Percentiles rank a stretch among this genome's conserved stretches.
Evolutionary conservation across 2,797 vertebrate species (phyloP).

Genomic region (Buceros bicornis): DNA sequence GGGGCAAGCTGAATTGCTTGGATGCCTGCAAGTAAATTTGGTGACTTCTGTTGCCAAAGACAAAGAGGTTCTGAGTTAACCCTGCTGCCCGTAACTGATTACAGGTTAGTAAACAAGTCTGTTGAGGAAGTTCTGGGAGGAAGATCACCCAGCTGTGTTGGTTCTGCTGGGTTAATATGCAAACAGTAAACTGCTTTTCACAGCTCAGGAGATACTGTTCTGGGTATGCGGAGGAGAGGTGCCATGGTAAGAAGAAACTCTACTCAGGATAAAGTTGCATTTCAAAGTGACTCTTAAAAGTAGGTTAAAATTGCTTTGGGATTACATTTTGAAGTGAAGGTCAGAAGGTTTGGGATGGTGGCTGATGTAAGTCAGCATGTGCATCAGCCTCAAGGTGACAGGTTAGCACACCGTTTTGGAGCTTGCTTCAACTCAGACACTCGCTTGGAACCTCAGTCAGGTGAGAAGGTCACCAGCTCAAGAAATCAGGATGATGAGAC

Average conservation of each 20-base stretch:
- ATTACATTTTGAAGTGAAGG: neutral
- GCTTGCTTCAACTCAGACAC: neutral
- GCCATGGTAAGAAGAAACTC: neutral
- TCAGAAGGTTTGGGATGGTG: neutral
- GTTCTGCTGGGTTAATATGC: neutral
- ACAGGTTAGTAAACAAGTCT: slow-evolving; percentile 1
- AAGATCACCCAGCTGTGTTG: neutral
- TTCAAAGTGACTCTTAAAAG: neutral
- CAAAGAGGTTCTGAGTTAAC: neutral
- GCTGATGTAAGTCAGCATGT: neutral
- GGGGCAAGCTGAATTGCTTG: neutral
- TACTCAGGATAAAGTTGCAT: neutral
- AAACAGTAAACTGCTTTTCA: neutral
- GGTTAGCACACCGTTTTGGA: neutral
- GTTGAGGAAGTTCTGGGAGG: neutral
- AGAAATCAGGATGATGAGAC: neutral
- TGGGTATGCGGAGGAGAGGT: neutral
- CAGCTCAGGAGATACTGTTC: neutral
- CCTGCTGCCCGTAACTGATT: neutral
- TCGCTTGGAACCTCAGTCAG: neutral
- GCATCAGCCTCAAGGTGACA: neutral
- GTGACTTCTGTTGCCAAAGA: neutral
- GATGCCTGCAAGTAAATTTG: neutral
- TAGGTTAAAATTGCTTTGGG: neutral
- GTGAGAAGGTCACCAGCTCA: neutral